These are phyloP conservation scores for Trissonchulus latispiculum DNA, from an alignment of 2,888 invertebrate species.

Conservation along the genomic window DNA sequence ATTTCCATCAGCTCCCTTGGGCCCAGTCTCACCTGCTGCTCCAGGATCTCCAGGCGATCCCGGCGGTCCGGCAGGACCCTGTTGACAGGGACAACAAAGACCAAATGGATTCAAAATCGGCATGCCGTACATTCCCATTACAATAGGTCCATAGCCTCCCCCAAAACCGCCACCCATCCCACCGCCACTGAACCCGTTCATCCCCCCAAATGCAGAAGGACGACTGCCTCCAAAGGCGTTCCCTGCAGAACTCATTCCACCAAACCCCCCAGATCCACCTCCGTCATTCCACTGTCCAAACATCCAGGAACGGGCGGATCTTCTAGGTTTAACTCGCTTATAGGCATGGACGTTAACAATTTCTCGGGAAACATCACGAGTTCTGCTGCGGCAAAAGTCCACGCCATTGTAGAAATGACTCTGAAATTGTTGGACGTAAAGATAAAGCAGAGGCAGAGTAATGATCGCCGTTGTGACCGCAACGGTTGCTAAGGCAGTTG, in stretches of 20 bases:
- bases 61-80: not conserved
- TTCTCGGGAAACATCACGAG: slow-evolving; percentile 33
- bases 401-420: slow-evolving; percentile 40
- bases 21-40: slow-evolving; percentile 12
- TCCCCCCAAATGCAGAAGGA: not conserved
- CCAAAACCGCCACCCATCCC: not conserved
- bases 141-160: too few relatives aligned
- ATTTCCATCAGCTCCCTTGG: slow-evolving; percentile 1
- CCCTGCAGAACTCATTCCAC: not conserved
- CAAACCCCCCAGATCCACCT: slow-evolving; percentile 15
- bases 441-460: slow-evolving; percentile 42
- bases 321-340: not conserved
- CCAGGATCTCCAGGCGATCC: slow-evolving; percentile 21
- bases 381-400: slow-evolving; percentile 41
- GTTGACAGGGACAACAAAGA: not conserved
- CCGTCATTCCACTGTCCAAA: slow-evolving; percentile 29
- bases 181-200: not conserved
- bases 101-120: not conserved
- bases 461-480: slow-evolving; percentile 41
- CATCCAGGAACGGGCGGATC: slow-evolving; percentile 24
- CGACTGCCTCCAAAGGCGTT: not conserved
- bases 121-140: too few relatives aligned
- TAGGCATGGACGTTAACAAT: not conserved
- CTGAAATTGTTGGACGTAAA: slow-evolving; percentile 41
- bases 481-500: slow-evolving; percentile 40